Percentiles rank a stretch among this genome's conserved stretches.
phyloP scores from a whole-genome alignment of 1,140 invertebrate genomes.

The Scaptodrosophila lebanonensis region DNA sequence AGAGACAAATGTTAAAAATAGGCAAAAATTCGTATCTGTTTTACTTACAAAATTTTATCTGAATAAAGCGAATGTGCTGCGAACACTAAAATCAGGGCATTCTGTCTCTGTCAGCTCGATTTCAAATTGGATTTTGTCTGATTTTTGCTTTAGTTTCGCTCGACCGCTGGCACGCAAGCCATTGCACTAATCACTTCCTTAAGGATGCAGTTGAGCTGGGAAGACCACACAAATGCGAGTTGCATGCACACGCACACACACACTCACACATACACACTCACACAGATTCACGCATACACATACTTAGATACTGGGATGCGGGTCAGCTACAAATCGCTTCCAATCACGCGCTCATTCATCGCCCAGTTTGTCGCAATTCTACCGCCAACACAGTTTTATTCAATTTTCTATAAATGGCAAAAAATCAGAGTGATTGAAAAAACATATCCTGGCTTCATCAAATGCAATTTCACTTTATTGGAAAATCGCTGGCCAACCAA shows the following conservation, averaged over 20 bases:
- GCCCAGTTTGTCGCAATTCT: slow-evolving; percentile 66
- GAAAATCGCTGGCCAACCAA: slow-evolving; percentile 68
- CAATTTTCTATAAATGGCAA: slow-evolving; percentile 68
- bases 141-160: slow-evolving; percentile 44
- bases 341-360: slow-evolving; percentile 69
- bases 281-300: no score
- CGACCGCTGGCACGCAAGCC: slow-evolving; percentile 23
- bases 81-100: slow-evolving; percentile 47
- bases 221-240: not conserved
- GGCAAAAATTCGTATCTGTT: slow-evolving; percentile 26
- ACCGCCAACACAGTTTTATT: slow-evolving; percentile 61
- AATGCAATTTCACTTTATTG: slow-evolving; percentile 73
- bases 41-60: not conserved
- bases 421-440: slow-evolving; percentile 53
- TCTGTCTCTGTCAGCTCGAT: slow-evolving; percentile 11
- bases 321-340: slow-evolving; percentile 49
- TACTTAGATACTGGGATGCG: not conserved
- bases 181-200: slow-evolving; percentile 65
- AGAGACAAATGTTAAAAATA: slow-evolving; percentile 14
- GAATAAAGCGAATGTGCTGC: not conserved
- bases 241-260: no score
- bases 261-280: no score
- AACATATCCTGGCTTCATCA: slow-evolving; percentile 66
- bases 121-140: slow-evolving; percentile 58
- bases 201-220: not conserved